Base-by-base conservation (phyloP, 2,113 vertebrate species). In the Lophotis ruficrista region DNA sequence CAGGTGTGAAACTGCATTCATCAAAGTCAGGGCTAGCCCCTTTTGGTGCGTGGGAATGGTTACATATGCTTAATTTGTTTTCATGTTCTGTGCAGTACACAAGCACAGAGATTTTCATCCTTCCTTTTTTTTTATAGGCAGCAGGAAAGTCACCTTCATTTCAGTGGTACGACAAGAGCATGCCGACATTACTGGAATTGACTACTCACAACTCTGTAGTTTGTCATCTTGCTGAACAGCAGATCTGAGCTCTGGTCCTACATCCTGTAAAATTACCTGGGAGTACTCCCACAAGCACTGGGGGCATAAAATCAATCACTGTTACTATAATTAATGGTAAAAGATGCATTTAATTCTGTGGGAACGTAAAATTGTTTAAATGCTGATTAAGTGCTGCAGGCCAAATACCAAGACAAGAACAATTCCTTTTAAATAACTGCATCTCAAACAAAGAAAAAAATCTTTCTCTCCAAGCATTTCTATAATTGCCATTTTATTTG, bases 261-360 rank as follows among this genome's bases (percentile, higher is more conserved):
- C 37, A 73, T 80, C 66, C 66, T 70, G 45, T 85, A 73, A 92
- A 94, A 86, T 92, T 90, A 83, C 64, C 93, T 92, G 45, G 14
- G 33, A 90, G 25, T 70, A 73, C 83, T 88, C 43, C 60, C 51
- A 78, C 41, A 77, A 41, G 47, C 43, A 54, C 14, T 72, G 51
- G 47, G 19, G 21, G 21, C 23, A 73, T 13, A 56, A 30, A 88
- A 80, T 88, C 82, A 83, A 66, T 80, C 75, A 83, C 37, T 75
- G 41, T 80, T 86, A 51, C 47, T 88, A 47, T 86, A 95, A 95
- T 70, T 96, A 94, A 90, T 78, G n/a, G 71, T 45, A 75, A 92
- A 90, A 77, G 28, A 83, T 72, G 15, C 41, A 77, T 93, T 93
- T 82, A 83, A 47, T 90, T 94, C 70, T 76, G 62, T 80, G 54